Conservation (phyloP, 64 coral and sea anemone genomes). For the Montipora foliosa region DNA sequence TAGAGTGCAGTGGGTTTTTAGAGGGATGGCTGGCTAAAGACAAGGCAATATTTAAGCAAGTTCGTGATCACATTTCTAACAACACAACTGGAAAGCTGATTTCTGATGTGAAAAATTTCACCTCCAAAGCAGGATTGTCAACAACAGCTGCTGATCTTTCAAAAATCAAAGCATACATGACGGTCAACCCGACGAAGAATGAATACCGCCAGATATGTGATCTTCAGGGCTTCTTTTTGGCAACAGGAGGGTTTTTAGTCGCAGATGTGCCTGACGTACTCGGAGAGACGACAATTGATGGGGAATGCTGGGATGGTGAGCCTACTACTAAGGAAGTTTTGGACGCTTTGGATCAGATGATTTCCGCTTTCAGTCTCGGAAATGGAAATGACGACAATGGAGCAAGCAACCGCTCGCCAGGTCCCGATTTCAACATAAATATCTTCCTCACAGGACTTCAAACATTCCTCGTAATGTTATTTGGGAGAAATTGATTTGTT, state of each 20-base stretch:
- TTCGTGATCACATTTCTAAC: conserved; percentile 37
- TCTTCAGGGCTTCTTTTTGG: conserved; percentile 59
- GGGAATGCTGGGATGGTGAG: conserved; percentile 18
- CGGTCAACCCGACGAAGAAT: background rate
- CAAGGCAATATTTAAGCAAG: background rate
- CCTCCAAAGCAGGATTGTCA: background rate
- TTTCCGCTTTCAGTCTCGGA: conserved; percentile 3
- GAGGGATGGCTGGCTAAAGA: conserved; percentile 31
- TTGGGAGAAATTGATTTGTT: conserved; percentile 4
- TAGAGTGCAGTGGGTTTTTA: conserved; percentile 52
- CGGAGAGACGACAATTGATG: background rate
- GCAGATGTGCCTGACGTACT: conserved; percentile 25
- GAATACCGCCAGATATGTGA: conserved; percentile 66
- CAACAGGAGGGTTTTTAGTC: conserved; percentile 42
- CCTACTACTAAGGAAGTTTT: conserved; percentile 49
- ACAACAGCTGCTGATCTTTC: conserved; percentile 44
- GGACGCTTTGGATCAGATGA: conserved; percentile 50
- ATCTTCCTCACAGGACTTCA: background rate
- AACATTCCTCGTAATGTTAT: background rate
- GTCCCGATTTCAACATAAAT: background rate
- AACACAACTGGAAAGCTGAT: background rate
- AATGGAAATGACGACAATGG: background rate
- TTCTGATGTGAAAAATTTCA: conserved; percentile 27
- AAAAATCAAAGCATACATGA: conserved; percentile 44
- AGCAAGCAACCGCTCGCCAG: background rate